Conservation (phyloP, 1,140 invertebrate genomes). For the Bombus sibiricus region DNA sequence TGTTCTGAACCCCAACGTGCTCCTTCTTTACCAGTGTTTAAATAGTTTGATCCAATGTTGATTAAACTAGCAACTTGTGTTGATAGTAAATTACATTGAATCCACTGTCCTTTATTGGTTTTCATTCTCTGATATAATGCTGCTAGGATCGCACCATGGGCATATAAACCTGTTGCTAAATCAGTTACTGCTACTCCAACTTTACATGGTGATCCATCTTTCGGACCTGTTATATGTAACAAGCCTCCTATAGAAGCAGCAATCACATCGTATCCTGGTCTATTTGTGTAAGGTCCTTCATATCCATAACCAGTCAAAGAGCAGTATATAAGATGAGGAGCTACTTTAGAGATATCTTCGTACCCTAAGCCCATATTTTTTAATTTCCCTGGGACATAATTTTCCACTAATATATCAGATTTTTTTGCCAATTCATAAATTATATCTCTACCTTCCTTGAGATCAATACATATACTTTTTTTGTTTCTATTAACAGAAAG, state of each 20-base stretch:
- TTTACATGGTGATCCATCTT: constrained; percentile 93
- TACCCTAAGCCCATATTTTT: constrained; percentile 91
- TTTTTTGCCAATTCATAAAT: constrained; percentile 88
- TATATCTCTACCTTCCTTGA: constrained; percentile 91
- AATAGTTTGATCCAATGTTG: constrained; percentile 95
- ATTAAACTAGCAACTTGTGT: constrained; percentile 95
- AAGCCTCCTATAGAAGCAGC: constrained; percentile 96
- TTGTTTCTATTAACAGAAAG: constrained; percentile 96
- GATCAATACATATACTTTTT: constrained; percentile 94
- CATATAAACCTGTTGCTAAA: constrained; percentile 95
- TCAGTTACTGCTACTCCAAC: constrained; percentile 97
- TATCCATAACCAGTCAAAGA: constrained; percentile 96
- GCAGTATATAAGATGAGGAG: constrained; percentile 95
- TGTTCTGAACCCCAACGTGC: constrained; percentile 94
- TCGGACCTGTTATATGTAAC: constrained; percentile 93
- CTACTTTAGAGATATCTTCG: constrained; percentile 86
- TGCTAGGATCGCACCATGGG: constrained; percentile 97
- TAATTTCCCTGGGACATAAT: constrained; percentile 96
- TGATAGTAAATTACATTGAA: constrained; percentile 96
- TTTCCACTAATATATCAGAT: constrained; percentile 96
- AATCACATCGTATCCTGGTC: constrained; percentile 98
- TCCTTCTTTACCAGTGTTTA: constrained; percentile 92
- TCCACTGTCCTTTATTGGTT: constrained; percentile 94
- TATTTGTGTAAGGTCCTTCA: constrained; percentile 91
- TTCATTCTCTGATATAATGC: constrained; percentile 91